Evolutionary conservation across 1,140 invertebrate species (phyloP), one percentile per base, ranked within the genome.

Genomic region (Caerostris darwini): DNA sequence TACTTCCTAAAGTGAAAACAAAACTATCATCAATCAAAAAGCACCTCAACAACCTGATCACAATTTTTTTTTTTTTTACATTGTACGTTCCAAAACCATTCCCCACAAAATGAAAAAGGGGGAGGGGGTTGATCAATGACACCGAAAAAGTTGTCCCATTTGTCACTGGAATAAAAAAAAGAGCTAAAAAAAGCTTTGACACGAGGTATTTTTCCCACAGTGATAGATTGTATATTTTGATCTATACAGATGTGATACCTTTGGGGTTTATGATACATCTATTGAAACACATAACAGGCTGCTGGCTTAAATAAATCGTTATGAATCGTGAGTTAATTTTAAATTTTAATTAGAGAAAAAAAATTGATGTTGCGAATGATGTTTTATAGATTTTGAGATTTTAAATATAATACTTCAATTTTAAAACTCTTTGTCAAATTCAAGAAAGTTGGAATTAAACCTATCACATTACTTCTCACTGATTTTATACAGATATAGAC

Each of bases 21-120:
- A 64, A 81, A 58, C 54, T 85, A 67, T 85, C 81, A 92, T 92
- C 58, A 64, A 92, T 92, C 90, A 92, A 92, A 88, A 92, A 10
- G 54, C 19, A 64, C 61, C 59, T 92, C 77, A 81, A 91, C 67
- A 82, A 82, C 71, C 71, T 61, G 83, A 85, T 58, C 56, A 17
- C n/a, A 34, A 7, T n/a, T n/a, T 19, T 19, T 67, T 58, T n/a
- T n/a, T 19, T 19, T 67, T 58, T 85, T 34, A 2, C 57, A 85
- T 85, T 85, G 86, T 88, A 14, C 54, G 14, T 34, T n/a, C 8
- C 6, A 34, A 53, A 53, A 77, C 1, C n/a, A 56, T 64, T 64
- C 56, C 56, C 56, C 56, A 17, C 50, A 88, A 53, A 57, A n/a
- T 64, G 58, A 64, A 88, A 53, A 50, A 34, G 58, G 50, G 86